phyloP scores from a whole-genome alignment of 2,888 invertebrate species.

The Epiblema foenella region DNA sequence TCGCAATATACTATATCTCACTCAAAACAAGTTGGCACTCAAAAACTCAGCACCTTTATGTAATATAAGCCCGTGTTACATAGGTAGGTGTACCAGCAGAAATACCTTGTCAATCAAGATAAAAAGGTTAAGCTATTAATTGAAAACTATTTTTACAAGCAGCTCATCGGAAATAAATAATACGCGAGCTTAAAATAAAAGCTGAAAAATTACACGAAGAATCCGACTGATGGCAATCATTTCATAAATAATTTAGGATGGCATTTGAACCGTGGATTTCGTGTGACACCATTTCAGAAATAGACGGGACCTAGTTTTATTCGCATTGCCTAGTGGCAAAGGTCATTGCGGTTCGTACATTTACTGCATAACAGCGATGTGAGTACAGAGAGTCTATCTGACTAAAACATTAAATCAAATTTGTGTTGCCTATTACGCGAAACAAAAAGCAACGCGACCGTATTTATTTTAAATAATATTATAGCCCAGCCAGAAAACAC shows the following conservation, averaged over 20 bases:
- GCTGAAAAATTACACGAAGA: neutral
- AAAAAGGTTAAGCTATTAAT: neutral
- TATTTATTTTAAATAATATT: too few relatives aligned
- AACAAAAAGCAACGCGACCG: too few relatives aligned
- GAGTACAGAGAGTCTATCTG: neutral
- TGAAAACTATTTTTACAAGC: constrained; percentile 5
- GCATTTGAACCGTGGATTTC: constrained; percentile 53
- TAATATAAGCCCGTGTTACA: too few relatives aligned
- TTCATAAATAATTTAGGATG: constrained; percentile 38
- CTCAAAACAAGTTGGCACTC: too few relatives aligned
- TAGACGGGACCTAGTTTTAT: constrained; percentile 65
- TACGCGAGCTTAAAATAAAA: neutral
- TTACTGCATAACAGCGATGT: constrained; percentile 42
- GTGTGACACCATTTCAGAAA: constrained; percentile 60
- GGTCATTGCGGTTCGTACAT: constrained; percentile 58
- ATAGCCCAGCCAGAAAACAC: too few relatives aligned
- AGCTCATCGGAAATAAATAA: constrained; percentile 10
- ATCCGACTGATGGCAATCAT: constrained; percentile 1
- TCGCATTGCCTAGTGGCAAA: constrained; percentile 57
- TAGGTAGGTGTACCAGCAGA: neutral
- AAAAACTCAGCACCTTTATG: too few relatives aligned
- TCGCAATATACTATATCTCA: too few relatives aligned
- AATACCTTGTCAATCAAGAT: neutral
- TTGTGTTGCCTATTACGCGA: neutral
- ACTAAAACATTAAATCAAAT: neutral